Evolutionary conservation across 1,140 invertebrate genomes (phyloP).

Genomic region (Aphelinus atriplicis): DNA sequence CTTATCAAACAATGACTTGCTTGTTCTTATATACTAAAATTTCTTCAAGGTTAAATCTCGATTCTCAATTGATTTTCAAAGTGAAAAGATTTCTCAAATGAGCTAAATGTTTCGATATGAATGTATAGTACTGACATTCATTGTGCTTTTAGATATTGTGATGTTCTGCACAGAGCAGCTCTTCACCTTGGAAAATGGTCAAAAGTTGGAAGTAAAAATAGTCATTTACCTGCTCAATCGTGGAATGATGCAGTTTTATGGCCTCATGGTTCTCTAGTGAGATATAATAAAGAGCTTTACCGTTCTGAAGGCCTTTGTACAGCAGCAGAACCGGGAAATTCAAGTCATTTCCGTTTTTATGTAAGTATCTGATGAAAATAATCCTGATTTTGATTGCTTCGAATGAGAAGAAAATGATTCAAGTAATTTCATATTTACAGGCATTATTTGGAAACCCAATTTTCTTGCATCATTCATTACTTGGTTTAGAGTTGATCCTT

Average conservation of each 20-base stretch:
- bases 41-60: neutral
- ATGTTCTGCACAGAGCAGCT: conserved; percentile 88
- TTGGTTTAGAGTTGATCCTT: conserved; percentile 78
- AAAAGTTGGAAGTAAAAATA: conserved; percentile 74
- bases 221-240: conserved; percentile 71
- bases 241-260: conserved; percentile 82
- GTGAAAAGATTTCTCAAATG: neutral
- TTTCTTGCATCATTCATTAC: conserved; percentile 76
- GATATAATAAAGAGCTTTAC: conserved; percentile 82
- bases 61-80: conserved; percentile 29
- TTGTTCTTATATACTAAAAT: neutral
- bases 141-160: conserved; percentile 74
- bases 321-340: conserved; percentile 85
- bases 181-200: conserved; percentile 90
- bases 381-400: too few relatives aligned
- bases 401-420: neutral
- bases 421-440: conserved; percentile 67
- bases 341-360: conserved; percentile 83
- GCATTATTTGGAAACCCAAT: conserved; percentile 89
- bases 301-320: conserved; percentile 77
- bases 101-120: conserved; percentile 14
- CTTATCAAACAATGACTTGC: too few relatives aligned
- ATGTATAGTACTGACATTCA: conserved; percentile 10
- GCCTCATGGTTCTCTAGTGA: conserved; percentile 82
- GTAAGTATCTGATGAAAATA: conserved; percentile 63